These are phyloP conservation scores for Thereva unica DNA, from an alignment of 2,888 invertebrate species.

Conservation along the genomic window DNA sequence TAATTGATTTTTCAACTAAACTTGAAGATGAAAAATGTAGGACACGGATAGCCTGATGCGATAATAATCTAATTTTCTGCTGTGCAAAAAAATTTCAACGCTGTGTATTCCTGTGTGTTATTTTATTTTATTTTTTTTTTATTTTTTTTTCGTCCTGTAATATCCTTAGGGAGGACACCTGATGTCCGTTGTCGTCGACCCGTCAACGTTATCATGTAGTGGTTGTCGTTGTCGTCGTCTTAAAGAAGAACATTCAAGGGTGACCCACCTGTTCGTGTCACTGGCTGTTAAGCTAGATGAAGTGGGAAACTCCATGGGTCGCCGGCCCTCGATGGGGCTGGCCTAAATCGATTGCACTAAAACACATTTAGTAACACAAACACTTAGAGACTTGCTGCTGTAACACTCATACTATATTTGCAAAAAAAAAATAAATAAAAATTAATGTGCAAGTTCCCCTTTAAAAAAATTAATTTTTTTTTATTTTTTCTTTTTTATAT, in stretches of 20 bases:
- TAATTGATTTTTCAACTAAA: too few species aligned
- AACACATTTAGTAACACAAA: slow-evolving; percentile 54
- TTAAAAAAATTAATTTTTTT: too few species aligned
- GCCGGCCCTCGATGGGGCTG: slow-evolving; percentile 59
- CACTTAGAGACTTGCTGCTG: slow-evolving; percentile 16
- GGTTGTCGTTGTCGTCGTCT: slow-evolving; percentile 14
- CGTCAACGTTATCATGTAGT: not conserved
- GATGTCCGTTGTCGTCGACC: too few species aligned
- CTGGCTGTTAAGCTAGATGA: slow-evolving; percentile 51
- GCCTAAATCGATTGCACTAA: slow-evolving; percentile 54
- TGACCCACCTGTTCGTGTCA: slow-evolving; percentile 49
- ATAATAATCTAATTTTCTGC: too few species aligned
- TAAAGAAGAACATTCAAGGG: slow-evolving; percentile 12
- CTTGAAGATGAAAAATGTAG: too few species aligned
- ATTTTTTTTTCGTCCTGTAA: slow-evolving; percentile 43
- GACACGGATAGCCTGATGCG: too few species aligned
- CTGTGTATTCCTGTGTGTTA: too few species aligned
- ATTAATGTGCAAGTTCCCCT: too few species aligned
- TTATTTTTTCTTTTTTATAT: too few species aligned
- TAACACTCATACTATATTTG: slow-evolving; percentile 23
- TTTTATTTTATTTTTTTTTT: not conserved
- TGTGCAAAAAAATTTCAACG: too few species aligned
- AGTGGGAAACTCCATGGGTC: slow-evolving; percentile 59
- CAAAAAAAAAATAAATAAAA: slow-evolving; percentile 8
- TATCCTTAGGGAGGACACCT: too few species aligned